These are phyloP conservation scores for Leptarthrus brevirostris DNA, from an alignment of 2,888 invertebrate genomes.

Conservation along the genomic window DNA sequence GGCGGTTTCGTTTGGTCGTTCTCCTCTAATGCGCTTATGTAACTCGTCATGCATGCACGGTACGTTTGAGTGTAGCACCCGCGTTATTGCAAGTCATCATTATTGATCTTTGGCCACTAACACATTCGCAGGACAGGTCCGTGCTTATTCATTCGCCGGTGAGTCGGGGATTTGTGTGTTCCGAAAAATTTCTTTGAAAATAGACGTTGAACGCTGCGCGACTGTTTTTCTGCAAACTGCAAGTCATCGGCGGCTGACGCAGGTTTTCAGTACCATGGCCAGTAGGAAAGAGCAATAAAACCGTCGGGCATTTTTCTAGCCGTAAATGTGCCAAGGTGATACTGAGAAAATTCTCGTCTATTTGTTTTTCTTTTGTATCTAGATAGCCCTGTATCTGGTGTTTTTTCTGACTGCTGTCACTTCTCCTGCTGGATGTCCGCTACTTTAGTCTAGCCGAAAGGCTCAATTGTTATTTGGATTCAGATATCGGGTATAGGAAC, in stretches of 20 bases:
- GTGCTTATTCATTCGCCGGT: slow-evolving; percentile 30
- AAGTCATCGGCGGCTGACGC: slow-evolving; percentile 48
- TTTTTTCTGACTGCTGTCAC: slow-evolving; percentile 45
- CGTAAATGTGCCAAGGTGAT: slow-evolving; percentile 54
- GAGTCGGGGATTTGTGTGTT: slow-evolving; percentile 26
- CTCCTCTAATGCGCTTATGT: slow-evolving; percentile 42
- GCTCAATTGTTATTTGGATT: neutral
- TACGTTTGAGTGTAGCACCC: slow-evolving; percentile 10
- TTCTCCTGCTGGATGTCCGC: slow-evolving; percentile 32
- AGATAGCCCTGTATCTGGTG: slow-evolving; percentile 25
- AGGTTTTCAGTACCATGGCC: slow-evolving; percentile 40
- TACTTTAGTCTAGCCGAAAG: slow-evolving; percentile 16
- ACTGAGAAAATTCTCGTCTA: slow-evolving; percentile 44
- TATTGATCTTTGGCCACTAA: slow-evolving; percentile 47
- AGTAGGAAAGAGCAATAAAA: slow-evolving; percentile 31
- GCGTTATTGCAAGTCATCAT: slow-evolving; percentile 43
- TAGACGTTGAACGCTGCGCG: slow-evolving; percentile 6
- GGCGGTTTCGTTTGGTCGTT: slow-evolving; percentile 34
- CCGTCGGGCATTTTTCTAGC: slow-evolving; percentile 43
- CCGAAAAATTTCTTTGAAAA: slow-evolving; percentile 25
- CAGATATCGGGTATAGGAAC: neutral
- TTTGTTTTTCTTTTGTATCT: slow-evolving; percentile 46
- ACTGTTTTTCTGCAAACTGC: slow-evolving; percentile 49
- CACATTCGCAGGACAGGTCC: neutral
- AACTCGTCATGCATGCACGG: slow-evolving; percentile 42